Conservation (phyloP, 2,888 invertebrate species). For the Endomychus coccineus region DNA sequence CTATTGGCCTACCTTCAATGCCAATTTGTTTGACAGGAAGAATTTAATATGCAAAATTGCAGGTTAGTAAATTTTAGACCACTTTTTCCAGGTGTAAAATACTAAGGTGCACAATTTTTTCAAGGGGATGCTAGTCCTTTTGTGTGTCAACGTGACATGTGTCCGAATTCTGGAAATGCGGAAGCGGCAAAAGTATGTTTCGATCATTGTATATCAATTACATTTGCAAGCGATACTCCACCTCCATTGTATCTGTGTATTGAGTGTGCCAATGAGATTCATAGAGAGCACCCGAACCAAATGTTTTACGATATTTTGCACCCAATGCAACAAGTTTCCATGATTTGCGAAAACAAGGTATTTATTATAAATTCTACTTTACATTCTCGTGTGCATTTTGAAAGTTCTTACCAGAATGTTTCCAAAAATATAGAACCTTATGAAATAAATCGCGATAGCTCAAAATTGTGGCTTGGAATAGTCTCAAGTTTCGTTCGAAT, state of each 20-base stretch:
- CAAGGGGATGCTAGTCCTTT: conserved; percentile 70
- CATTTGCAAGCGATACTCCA: conserved; percentile 77
- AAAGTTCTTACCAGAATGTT: too few relatives aligned
- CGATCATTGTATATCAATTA: conserved; percentile 85
- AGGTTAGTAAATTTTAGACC: conserved; percentile 50
- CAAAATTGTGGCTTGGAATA: too few relatives aligned
- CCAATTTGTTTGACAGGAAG: conserved; percentile 84
- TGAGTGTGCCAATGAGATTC: conserved; percentile 90
- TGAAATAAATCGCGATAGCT: too few relatives aligned
- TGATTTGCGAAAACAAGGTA: conserved; percentile 93
- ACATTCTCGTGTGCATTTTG: too few relatives aligned
- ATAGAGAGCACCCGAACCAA: conserved; percentile 78
- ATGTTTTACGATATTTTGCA: conserved; percentile 81
- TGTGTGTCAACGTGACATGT: conserved; percentile 85
- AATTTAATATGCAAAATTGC: conserved; percentile 81
- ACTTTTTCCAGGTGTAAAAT: neutral
- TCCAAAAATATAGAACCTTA: too few relatives aligned
- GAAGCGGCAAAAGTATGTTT: conserved; percentile 91
- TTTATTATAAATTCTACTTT: too few relatives aligned
- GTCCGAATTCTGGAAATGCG: conserved; percentile 78
- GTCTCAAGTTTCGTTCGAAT: too few relatives aligned
- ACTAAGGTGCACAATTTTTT: conserved; percentile 18
- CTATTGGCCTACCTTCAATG: conserved; percentile 98
- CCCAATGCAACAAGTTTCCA: conserved; percentile 90
- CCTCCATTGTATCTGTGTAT: conserved; percentile 94